phyloP scores from a whole-genome alignment of 2,888 invertebrate genomes.

The Drosophila pseudotakahashii region DNA sequence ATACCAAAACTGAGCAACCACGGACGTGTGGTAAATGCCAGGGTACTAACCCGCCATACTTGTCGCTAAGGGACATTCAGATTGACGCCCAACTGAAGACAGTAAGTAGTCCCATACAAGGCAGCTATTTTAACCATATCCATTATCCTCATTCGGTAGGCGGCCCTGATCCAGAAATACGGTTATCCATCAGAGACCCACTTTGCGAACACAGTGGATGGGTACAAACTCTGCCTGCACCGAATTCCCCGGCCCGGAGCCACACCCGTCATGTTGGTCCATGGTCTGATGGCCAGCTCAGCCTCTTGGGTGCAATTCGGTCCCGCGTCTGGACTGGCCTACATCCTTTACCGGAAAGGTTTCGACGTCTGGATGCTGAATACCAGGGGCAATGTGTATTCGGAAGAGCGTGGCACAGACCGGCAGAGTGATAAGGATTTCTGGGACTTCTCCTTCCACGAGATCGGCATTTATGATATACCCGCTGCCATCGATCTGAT shows the following conservation, averaged over 20 bases:
- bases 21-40: background rate
- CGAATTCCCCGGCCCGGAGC: constrained; percentile 49
- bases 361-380: constrained; percentile 63
- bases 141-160: constrained; percentile 4
- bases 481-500: constrained; percentile 49
- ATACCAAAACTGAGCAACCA: no score
- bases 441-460: constrained; percentile 62
- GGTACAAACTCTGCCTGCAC: constrained; percentile 49
- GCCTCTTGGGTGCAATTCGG: constrained; percentile 54
- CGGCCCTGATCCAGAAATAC: constrained; percentile 31
- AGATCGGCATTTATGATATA: constrained; percentile 55
- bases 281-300: constrained; percentile 61
- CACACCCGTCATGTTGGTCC: constrained; percentile 43
- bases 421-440: background rate
- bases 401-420: constrained; percentile 19
- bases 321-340: constrained; percentile 50
- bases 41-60: background rate
- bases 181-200: constrained; percentile 47
- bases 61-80: background rate
- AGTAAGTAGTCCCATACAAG: constrained; percentile 19
- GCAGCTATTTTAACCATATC: background rate
- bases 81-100: constrained; percentile 29
- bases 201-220: constrained; percentile 31
- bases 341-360: constrained; percentile 43
- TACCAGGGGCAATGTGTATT: constrained; percentile 59